A percentile compares a stretch with the other conserved stretches of the same genome.
These are phyloP conservation scores for Erebia ligea DNA, from an alignment of 2,888 invertebrate species.

Conservation along the genomic window DNA sequence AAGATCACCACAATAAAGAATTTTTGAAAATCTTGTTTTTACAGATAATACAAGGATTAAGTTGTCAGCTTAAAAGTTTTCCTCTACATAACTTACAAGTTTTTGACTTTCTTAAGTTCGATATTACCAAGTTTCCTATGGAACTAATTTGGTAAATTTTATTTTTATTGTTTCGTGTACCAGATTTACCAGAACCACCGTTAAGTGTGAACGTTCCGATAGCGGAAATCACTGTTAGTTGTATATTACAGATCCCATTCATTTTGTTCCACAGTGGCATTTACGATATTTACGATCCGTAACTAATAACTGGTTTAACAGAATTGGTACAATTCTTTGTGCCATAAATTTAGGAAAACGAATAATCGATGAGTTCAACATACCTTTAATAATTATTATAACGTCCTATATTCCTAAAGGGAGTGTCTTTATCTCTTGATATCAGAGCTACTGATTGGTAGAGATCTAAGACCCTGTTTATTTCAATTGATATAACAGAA, in stretches of 20 bases:
- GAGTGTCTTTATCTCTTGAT: too few relatives aligned
- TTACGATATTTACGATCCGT: slow-evolving; percentile 4
- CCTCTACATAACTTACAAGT: too few relatives aligned
- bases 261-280: slow-evolving; percentile 35
- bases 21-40: too few relatives aligned
- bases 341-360: not conserved
- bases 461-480: too few relatives aligned
- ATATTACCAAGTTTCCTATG: not conserved
- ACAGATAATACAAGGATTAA: too few relatives aligned
- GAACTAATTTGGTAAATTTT: slow-evolving; percentile 20
- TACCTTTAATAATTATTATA: not conserved
- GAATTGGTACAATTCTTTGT: not conserved
- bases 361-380: not conserved
- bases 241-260: slow-evolving; percentile 51
- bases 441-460: too few relatives aligned
- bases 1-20: too few relatives aligned
- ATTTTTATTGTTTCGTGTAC: slow-evolving; percentile 76
- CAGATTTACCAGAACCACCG: slow-evolving; percentile 73
- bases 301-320: slow-evolving; percentile 4
- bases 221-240: slow-evolving; percentile 63
- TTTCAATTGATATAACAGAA: too few relatives aligned
- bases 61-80: too few relatives aligned
- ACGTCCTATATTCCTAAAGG: not conserved
- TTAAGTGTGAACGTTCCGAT: slow-evolving; percentile 70
- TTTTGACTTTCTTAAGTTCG: not conserved